Conservation (phyloP, 2,888 invertebrate genomes). For the Epinotia demarniana region DNA sequence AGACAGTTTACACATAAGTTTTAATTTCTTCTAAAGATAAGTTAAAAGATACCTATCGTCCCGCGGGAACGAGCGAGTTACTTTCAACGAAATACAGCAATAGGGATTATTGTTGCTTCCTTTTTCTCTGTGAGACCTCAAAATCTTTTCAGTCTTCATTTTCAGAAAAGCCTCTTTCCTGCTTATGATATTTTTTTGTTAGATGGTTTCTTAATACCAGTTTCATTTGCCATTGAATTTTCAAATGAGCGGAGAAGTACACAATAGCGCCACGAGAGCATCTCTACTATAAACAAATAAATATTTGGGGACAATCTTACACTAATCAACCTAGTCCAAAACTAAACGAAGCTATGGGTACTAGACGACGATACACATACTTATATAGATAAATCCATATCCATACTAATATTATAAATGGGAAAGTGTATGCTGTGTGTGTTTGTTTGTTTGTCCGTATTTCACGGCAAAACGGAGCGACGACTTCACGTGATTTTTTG, state of each 20-base stretch:
- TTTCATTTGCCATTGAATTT: neutral
- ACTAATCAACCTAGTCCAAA: no score
- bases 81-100: constrained; percentile 7
- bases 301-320: no score
- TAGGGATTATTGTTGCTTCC: constrained; percentile 18
- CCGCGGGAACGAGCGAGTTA: neutral
- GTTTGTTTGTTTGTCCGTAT: no score
- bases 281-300: neutral
- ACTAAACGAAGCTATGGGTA: no score
- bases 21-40: neutral
- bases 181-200: neutral
- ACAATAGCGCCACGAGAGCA: neutral
- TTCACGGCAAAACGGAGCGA: no score
- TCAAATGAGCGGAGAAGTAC: neutral
- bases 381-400: no score
- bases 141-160: constrained; percentile 9
- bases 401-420: no score
- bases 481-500: no score
- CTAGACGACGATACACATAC: no score
- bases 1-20: constrained; percentile 5
- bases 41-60: neutral
- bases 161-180: constrained; percentile 5
- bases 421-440: no score
- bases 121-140: neutral
- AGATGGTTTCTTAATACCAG: neutral